A percentile compares a stretch with the other conserved stretches of the same genome.
These are phyloP conservation scores for Phoenicopterus ruber DNA, from an alignment of 2,113 vertebrate genomes.

Conservation along the genomic window DNA sequence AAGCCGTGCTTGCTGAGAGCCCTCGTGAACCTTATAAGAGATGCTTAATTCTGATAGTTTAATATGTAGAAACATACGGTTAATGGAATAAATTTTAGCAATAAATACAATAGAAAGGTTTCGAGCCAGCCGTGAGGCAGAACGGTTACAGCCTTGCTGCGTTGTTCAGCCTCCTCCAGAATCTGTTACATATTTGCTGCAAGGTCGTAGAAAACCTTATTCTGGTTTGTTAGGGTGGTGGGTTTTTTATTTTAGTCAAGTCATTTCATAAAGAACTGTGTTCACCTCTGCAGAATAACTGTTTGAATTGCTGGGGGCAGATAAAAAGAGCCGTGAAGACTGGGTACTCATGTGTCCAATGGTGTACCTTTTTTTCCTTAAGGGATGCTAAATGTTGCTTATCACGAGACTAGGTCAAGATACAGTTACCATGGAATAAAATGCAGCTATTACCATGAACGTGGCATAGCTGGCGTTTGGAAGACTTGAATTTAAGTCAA, in stretches of 20 bases:
- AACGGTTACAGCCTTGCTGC: background rate
- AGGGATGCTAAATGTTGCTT: background rate
- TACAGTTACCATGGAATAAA: slow-evolving; percentile 5
- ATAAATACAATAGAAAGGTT: background rate
- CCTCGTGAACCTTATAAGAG: background rate
- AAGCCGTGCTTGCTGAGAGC: background rate
- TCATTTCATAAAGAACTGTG: background rate
- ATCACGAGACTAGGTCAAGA: background rate
- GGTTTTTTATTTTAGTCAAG: background rate
- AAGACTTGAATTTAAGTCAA: background rate
- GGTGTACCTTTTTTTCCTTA: background rate
- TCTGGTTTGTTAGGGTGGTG: background rate
- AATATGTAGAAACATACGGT: background rate
- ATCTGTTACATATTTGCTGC: background rate
- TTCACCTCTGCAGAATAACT: background rate
- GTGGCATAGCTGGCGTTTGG: background rate
- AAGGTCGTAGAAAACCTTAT: background rate
- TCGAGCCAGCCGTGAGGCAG: background rate
- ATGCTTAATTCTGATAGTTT: slow-evolving; percentile 9
- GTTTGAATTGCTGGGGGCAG: background rate
- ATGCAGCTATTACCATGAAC: background rate
- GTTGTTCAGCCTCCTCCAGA: background rate
- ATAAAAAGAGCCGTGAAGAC: background rate
- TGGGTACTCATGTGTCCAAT: background rate
- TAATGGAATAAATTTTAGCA: background rate